These are phyloP conservation scores for Myotis davidii DNA, from an alignment of 2,113 vertebrate genomes.

Conservation along the genomic window DNA sequence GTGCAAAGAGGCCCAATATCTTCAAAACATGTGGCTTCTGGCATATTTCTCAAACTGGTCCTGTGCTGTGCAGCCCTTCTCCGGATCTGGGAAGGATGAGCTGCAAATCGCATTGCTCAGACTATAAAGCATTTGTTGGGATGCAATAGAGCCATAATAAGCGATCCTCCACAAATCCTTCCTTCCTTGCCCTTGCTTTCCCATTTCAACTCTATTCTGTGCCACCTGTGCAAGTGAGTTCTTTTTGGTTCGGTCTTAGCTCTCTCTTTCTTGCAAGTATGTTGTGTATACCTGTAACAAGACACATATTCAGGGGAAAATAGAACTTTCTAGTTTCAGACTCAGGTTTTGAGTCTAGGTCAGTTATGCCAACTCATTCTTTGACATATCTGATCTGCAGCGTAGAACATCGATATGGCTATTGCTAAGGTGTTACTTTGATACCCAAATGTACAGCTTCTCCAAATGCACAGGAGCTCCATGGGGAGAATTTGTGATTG, in stretches of 20 bases:
- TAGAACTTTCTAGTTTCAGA: neutral
- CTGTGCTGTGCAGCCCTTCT: neutral
- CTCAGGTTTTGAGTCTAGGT: neutral
- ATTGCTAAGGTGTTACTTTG: neutral
- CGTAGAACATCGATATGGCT: neutral
- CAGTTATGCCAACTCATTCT: neutral
- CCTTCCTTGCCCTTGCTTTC: neutral
- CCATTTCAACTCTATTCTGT: neutral
- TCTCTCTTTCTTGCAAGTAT: neutral
- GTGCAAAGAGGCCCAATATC: neutral
- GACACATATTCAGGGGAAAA: neutral
- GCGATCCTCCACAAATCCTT: neutral
- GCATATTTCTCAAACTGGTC: neutral
- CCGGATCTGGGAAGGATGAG: neutral
- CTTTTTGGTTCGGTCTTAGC: neutral
- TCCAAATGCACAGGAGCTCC: neutral
- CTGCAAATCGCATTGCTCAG: neutral
- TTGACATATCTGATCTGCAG: neutral
- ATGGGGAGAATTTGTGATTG: neutral
- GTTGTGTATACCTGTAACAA: neutral
- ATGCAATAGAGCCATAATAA: neutral
- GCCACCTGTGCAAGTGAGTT: neutral
- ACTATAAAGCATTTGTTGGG: neutral
- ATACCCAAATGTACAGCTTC: neutral
- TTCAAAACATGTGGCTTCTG: neutral